Evolutionary conservation across 2,888 invertebrate genomes (phyloP).

Genomic region (Tenthredo mesomela): DNA sequence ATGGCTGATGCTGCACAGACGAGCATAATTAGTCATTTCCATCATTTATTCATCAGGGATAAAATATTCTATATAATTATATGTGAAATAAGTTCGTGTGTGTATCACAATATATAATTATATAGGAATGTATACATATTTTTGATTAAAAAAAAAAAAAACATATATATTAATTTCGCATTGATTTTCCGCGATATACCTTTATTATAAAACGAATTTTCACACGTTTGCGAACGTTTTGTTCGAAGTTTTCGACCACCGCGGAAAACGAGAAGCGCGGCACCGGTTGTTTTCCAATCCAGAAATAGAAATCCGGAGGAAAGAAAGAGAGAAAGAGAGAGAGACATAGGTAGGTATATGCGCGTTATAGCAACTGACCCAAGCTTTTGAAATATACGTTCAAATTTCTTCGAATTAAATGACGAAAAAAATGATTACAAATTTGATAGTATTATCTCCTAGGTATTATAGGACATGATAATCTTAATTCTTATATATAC

Average conservation of each 20-base stretch:
- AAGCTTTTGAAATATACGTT: not conserved
- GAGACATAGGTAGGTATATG: not conserved
- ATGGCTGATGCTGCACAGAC: not conserved
- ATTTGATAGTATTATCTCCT: not conserved
- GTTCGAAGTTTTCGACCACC: conserved; percentile 34
- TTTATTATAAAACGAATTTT: not conserved
- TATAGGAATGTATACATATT: no score
- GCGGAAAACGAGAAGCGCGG: conserved; percentile 58
- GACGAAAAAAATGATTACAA: not conserved
- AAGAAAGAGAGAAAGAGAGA: not conserved
- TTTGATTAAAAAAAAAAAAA: no score
- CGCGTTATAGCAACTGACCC: not conserved
- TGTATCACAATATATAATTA: no score
- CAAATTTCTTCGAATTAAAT: conserved; percentile 2
- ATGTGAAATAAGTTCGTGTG: no score
- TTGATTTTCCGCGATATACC: not conserved
- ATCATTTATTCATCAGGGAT: not conserved
- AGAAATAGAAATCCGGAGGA: conserved; percentile 68
- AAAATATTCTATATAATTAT: no score
- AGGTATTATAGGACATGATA: no score
- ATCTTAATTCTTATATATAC: not conserved
- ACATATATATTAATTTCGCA: not conserved
- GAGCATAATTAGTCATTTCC: not conserved
- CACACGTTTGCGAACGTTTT: not conserved
- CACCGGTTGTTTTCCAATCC: conserved; percentile 72